Conservation (phyloP, 2,797 vertebrate genomes). For the Ambastaia sidthimunki region DNA sequence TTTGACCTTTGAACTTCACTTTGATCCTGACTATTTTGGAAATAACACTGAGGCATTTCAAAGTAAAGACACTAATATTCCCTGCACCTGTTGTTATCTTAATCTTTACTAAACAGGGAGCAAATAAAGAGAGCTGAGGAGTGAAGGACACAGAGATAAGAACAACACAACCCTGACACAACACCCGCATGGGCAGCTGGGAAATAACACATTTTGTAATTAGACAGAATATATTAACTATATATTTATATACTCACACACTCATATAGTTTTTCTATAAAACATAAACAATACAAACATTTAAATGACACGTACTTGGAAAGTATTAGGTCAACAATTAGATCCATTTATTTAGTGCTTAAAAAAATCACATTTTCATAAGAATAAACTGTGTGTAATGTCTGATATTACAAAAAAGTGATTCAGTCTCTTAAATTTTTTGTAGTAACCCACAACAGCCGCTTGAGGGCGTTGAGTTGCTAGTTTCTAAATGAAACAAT, state of each 20-base stretch:
- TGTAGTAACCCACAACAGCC: slow-evolving; percentile 7
- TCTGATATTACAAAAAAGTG: too few relatives aligned
- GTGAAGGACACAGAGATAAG: slow-evolving; percentile 39
- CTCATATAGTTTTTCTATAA: neutral
- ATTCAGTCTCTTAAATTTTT: neutral
- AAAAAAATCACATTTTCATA: neutral
- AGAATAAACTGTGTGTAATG: neutral
- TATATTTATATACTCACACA: slow-evolving; percentile 25
- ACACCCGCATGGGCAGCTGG: neutral
- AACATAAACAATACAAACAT: neutral
- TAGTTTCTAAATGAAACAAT: slow-evolving; percentile 5
- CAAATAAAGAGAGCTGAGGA: slow-evolving; percentile 41
- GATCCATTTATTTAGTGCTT: neutral
- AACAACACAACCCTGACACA: slow-evolving; percentile 53
- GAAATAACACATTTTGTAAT: slow-evolving; percentile 24
- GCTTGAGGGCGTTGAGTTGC: slow-evolving; percentile 31
- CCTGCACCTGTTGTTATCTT: slow-evolving; percentile 46
- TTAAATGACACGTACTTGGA: neutral
- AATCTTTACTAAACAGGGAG: slow-evolving; percentile 34
- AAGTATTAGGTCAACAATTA: neutral
- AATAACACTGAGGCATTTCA: neutral
- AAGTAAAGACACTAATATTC: neutral
- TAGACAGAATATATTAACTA: slow-evolving; percentile 12
- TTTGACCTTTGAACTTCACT: neutral
- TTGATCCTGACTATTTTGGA: neutral